Evolutionary conservation across 2,888 invertebrate genomes (phyloP), one percentile per base, ranked within the genome.

Genomic region (Pristionchus arcanus): DNA sequence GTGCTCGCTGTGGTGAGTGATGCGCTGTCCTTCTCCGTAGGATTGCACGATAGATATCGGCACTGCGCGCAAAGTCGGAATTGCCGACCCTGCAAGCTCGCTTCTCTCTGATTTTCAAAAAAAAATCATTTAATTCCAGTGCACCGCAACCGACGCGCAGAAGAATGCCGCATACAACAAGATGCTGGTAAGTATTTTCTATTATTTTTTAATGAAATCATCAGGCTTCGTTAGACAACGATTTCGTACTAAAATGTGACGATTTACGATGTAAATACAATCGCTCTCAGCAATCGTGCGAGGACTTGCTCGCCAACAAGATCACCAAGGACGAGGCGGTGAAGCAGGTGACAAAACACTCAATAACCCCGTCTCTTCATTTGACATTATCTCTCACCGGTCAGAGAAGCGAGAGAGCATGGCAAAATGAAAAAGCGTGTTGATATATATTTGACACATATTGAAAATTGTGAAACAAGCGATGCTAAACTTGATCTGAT

Each of bases 151-250:
- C 53, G 81, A 81, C 13, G 49, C 81, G 0, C 28, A 81, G 19
- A 49, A 81, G 49, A 81, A 81, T 21, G 49, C 49, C 81, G 34
- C 49, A 28, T 81, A 53, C 49, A 49, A 81, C 49, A 81, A 81
- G 81, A 81, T 81, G 81, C 81, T 81, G 53, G 81, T 81, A 25
- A 25, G 81, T 42, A 3, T 16, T 34, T 11, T 66, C 21, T 63
- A 9, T 19, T n/a, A 7, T 63, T 15, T 63, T 63, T 63, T n/a
- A n/a, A 11, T 25, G 2, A n/a, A 55, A 55, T 16, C 13, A 55
- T 2, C n/a, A 5, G 66, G 7, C 21, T 66, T n/a, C 21, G 9
- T 28, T 28, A 66, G 25, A 2, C n/a, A 1, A 9, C 66, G 2
- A 25, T 7, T 28, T 3, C 2, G 15, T 25, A n/a, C 21, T 28